These are phyloP conservation scores for Lysandra bellargus DNA, from an alignment of 2,888 invertebrate genomes.

Conservation along the genomic window DNA sequence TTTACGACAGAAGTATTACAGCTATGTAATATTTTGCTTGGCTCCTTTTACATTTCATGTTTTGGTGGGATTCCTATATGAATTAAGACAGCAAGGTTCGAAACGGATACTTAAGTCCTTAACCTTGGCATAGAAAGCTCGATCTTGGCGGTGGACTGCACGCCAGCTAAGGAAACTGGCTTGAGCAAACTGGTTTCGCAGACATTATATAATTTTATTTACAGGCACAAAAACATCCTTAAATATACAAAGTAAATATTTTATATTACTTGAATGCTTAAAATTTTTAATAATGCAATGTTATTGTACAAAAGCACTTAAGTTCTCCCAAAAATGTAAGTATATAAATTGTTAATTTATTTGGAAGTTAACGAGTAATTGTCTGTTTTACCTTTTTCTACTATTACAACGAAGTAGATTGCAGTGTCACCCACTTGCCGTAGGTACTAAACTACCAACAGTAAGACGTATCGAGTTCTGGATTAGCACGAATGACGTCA, in stretches of 20 bases:
- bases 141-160: not conserved
- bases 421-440: too few species aligned
- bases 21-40: too few species aligned
- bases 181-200: constrained; percentile 8
- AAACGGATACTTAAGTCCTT: not conserved
- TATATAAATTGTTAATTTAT: too few species aligned
- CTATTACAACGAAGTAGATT: too few species aligned
- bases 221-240: not conserved
- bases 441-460: not conserved
- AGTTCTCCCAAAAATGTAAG: too few species aligned
- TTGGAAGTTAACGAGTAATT: not conserved
- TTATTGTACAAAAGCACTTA: too few species aligned
- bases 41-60: too few species aligned
- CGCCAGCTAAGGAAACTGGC: not conserved
- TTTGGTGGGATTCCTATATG: not conserved
- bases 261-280: too few species aligned
- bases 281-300: too few species aligned
- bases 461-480: not conserved
- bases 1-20: too few species aligned
- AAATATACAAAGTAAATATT: not conserved
- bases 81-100: not conserved
- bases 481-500: not conserved
- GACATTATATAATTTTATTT: constrained; percentile 11
- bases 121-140: constrained; percentile 30
- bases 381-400: too few species aligned